These are phyloP conservation scores for Athalia cordata DNA, from an alignment of 2,888 invertebrate genomes.

Conservation along the genomic window DNA sequence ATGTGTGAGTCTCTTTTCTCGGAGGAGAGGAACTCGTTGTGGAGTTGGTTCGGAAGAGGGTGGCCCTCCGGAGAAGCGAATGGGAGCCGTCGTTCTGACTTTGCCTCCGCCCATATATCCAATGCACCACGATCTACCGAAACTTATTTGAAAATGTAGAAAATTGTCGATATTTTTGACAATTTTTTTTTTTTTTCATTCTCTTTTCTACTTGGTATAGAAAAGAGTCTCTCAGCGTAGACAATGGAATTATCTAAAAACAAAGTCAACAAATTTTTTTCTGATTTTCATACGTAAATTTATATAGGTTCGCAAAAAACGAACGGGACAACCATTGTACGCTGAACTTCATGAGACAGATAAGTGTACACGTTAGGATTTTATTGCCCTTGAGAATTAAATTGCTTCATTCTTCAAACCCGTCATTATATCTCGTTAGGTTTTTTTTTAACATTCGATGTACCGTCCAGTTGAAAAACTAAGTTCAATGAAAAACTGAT, in stretches of 20 bases:
- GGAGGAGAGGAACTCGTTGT: conserved; percentile 29
- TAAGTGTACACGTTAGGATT: no score
- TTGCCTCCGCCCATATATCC: conserved; percentile 68
- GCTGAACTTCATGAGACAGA: no score
- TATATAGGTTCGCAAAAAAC: no score
- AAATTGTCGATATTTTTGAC: background rate
- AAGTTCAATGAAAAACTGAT: no score
- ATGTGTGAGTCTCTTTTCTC: conserved; percentile 15
- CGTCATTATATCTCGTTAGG: conserved; percentile 30
- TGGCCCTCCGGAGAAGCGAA: conserved; percentile 67
- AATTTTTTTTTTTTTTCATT: no score
- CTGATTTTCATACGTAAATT: no score
- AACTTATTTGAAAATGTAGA: background rate
- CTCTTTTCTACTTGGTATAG: no score
- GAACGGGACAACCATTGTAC: no score
- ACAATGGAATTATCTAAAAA: no score
- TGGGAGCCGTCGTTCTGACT: conserved; percentile 65
- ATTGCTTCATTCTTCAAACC: conserved; percentile 39
- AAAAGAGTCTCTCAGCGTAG: no score
- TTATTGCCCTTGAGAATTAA: conserved; percentile 4
- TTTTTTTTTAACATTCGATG: conserved; percentile 15
- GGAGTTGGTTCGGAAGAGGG: conserved; percentile 59
- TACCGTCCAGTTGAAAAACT: background rate
- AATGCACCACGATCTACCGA: background rate
- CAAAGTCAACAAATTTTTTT: no score